Evolutionary conservation across 2,113 vertebrate genomes (phyloP).

Genomic region (Prolemur simus): DNA sequence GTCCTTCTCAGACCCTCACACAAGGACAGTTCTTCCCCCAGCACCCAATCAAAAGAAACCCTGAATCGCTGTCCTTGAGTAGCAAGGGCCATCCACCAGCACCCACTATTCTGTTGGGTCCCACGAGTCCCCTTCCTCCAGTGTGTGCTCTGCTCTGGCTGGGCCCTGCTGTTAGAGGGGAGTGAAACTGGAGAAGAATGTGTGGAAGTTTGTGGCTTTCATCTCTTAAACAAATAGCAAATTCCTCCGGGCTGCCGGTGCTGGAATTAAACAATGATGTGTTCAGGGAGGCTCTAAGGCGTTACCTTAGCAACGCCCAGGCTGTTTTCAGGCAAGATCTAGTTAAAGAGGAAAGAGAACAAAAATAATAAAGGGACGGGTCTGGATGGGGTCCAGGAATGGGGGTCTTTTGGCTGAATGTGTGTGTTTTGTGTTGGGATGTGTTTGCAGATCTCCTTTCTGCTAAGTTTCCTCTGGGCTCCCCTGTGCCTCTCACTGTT

Average conservation of each 20-base stretch:
- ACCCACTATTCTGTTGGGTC: not conserved
- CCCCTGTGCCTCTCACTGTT: accelerated
- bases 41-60: not conserved
- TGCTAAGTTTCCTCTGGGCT: not conserved
- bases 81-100: not conserved
- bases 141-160: constrained; percentile 66
- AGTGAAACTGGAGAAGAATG: constrained; percentile 86
- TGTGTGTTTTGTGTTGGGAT: not conserved
- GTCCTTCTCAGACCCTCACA: not conserved
- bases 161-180: constrained; percentile 76
- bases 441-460: constrained; percentile 17
- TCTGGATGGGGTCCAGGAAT: constrained; percentile 63
- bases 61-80: not conserved
- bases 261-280: constrained; percentile 81
- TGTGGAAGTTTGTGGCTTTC: constrained; percentile 86
- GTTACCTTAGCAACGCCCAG: constrained; percentile 83
- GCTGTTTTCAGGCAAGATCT: constrained; percentile 70
- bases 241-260: constrained; percentile 83
- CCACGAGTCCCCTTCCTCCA: constrained; percentile 44
- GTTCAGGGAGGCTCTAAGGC: constrained; percentile 45
- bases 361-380: constrained; percentile 51
- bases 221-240: constrained; percentile 88
- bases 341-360: constrained; percentile 68
- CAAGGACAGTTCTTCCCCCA: not conserved
- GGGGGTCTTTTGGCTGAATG: not conserved